Percentiles rank a stretch among this genome's conserved stretches.
These are phyloP conservation scores for Rhingia rostrata DNA, from an alignment of 2,888 invertebrate genomes.

Conservation along the genomic window DNA sequence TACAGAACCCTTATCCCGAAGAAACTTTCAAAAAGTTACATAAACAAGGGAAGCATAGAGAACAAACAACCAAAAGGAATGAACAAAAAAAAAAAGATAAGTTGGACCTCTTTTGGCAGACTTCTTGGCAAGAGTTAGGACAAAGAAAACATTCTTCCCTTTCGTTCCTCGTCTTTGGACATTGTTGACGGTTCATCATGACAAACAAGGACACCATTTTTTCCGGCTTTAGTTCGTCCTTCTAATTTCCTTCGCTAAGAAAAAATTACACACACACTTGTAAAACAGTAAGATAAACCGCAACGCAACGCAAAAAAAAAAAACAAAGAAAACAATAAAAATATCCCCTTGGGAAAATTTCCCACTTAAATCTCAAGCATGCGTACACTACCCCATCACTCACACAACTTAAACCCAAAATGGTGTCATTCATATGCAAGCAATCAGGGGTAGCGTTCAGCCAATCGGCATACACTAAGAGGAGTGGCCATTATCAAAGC, in stretches of 20 bases:
- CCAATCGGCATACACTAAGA: slow-evolving; percentile 78
- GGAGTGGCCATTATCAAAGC: slow-evolving; percentile 78
- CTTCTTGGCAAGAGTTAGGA: slow-evolving; percentile 64
- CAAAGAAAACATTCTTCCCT: slow-evolving; percentile 65
- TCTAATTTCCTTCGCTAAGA: slow-evolving; percentile 43
- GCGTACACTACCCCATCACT: slow-evolving; percentile 42
- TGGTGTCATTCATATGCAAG: slow-evolving; percentile 76
- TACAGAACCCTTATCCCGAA: slow-evolving; percentile 59
- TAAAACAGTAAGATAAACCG: slow-evolving; percentile 22
- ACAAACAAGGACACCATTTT: slow-evolving; percentile 74
- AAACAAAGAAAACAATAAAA: slow-evolving; percentile 22
- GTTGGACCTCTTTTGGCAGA: slow-evolving; percentile 53
- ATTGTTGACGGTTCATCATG: slow-evolving; percentile 40
- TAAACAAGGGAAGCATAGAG: slow-evolving; percentile 52
- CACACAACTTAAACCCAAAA: slow-evolving; percentile 75
- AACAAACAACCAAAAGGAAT: neutral
- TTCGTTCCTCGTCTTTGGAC: slow-evolving; percentile 51
- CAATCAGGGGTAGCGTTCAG: slow-evolving; percentile 76
- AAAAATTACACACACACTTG: neutral
- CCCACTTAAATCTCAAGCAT: slow-evolving; percentile 5
- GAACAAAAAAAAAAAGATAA: slow-evolving; percentile 31
- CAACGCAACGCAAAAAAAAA: slow-evolving; percentile 36
- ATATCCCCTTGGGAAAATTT: slow-evolving; percentile 68
- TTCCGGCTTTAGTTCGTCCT: slow-evolving; percentile 58
- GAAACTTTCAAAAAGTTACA: slow-evolving; percentile 74